phyloP scores from a whole-genome alignment of 2,797 vertebrate species.

The Cynopterus sphinx region DNA sequence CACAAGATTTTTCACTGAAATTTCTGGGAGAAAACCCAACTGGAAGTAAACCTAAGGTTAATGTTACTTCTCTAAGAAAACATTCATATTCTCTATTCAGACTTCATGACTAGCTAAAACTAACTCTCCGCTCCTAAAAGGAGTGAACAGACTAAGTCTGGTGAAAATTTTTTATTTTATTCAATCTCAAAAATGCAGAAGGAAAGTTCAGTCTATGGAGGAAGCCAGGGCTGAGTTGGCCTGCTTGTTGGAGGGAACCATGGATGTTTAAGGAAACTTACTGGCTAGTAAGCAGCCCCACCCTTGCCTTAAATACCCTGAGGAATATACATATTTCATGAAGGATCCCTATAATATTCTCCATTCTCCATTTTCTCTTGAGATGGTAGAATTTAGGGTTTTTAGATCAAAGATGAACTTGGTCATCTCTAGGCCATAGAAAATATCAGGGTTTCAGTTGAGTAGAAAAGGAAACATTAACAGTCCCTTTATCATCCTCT shows the following conservation, averaged over 20 bases:
- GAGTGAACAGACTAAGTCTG: not conserved
- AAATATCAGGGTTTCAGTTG: not conserved
- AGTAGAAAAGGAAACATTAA: not conserved
- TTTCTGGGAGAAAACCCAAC: constrained; percentile 54
- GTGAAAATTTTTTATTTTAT: constrained; percentile 29
- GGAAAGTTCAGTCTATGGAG: not conserved
- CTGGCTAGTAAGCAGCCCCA: not conserved
- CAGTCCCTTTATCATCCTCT: not conserved
- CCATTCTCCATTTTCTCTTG: not conserved
- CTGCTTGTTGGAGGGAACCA: not conserved
- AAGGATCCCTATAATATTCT: not conserved
- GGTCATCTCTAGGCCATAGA: not conserved
- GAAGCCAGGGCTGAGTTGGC: not conserved
- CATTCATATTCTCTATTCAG: constrained; percentile 11
- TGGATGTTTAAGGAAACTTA: not conserved
- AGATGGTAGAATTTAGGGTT: not conserved
- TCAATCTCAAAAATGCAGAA: not conserved
- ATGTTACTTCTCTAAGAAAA: constrained; percentile 51
- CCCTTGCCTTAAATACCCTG: not conserved
- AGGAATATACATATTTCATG: not conserved
- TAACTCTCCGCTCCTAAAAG: not conserved
- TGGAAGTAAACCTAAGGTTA: constrained; percentile 49
- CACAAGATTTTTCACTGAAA: constrained; percentile 35
- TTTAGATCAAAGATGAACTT: constrained; percentile 1
- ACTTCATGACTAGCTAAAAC: constrained; percentile 1